Percentiles rank a stretch among this genome's conserved stretches.
Evolutionary conservation across 2,888 invertebrate species (phyloP).

Genomic region (Tridacna crocea): DNA sequence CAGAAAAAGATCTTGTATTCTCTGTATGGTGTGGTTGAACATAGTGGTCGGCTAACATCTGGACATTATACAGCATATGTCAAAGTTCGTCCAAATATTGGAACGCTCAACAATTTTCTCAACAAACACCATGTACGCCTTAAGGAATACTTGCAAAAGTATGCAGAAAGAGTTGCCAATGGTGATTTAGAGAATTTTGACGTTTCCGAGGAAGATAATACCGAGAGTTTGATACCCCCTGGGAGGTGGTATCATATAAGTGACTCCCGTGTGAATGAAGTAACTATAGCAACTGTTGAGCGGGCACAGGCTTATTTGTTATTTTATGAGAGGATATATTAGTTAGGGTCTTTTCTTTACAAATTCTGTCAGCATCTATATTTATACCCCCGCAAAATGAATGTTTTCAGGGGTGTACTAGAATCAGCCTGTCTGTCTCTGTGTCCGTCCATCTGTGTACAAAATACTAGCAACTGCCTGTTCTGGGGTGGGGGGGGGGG

Average conservation of each 20-base stretch:
- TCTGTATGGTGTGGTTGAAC: conserved; percentile 97
- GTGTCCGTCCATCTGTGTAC: no score
- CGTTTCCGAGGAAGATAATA: conserved; percentile 63
- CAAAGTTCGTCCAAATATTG: conserved; percentile 87
- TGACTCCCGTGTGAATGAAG: conserved; percentile 93
- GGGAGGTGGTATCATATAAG: conserved; percentile 98
- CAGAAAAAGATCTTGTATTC: conserved; percentile 92
- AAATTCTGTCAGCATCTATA: no score
- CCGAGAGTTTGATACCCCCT: conserved; percentile 78
- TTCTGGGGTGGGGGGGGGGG: no score
- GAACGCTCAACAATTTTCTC: conserved; percentile 72
- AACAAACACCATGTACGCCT: conserved; percentile 64
- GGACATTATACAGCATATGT: conserved; percentile 98
- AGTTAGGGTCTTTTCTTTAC: neutral
- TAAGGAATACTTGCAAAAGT: conserved; percentile 71
- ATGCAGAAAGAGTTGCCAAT: conserved; percentile 59
- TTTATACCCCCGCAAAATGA: no score
- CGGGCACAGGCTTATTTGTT: conserved; percentile 96
- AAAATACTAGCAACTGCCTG: no score
- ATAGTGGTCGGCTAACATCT: conserved; percentile 95
- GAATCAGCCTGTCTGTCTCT: no score
- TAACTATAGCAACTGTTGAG: conserved; percentile 91
- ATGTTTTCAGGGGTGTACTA: no score
- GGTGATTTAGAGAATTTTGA: conserved; percentile 55
- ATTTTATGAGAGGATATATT: conserved; percentile 95